Conservation (phyloP, 1,140 invertebrate genomes). For the Drosophila simulans region DNA sequence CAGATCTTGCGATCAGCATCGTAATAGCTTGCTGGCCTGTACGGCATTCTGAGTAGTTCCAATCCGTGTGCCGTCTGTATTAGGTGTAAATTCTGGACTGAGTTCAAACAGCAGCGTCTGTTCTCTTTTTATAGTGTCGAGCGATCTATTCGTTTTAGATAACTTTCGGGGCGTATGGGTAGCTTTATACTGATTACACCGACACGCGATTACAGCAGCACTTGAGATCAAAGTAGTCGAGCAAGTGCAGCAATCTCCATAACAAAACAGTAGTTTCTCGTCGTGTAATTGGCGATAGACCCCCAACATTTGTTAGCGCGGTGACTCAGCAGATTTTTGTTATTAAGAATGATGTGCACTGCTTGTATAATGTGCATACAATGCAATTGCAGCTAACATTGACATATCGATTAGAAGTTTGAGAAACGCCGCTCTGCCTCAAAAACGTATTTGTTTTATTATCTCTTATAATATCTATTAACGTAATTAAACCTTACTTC, state of each 20-base stretch:
- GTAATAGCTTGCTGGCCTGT: conserved; percentile 37
- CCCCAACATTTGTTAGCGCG: neutral
- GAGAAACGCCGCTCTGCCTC: no score
- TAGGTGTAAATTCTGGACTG: conserved; percentile 18
- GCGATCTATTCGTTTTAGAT: conserved; percentile 16
- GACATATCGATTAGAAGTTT: conserved; percentile 10
- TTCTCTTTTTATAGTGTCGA: conserved; percentile 50
- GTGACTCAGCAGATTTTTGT: conserved; percentile 17
- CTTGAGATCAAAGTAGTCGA: conserved; percentile 7
- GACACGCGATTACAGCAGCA: conserved; percentile 30
- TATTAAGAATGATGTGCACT: neutral
- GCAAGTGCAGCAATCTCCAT: conserved; percentile 30
- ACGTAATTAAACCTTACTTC: neutral
- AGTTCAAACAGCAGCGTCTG: neutral
- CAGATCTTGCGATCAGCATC: conserved; percentile 58
- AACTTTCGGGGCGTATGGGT: conserved; percentile 15
- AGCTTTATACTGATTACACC: conserved; percentile 13
- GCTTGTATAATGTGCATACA: neutral
- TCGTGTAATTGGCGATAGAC: conserved; percentile 22
- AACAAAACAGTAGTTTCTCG: conserved; percentile 27
- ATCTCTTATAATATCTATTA: no score
- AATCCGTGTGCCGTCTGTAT: neutral
- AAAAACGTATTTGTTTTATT: no score
- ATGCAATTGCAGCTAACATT: conserved; percentile 1
- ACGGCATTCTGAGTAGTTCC: conserved; percentile 38